Percentiles rank a stretch among this genome's conserved stretches.
Conservation (phyloP, 92 coral and sea anemone species). For the Palythoa grandis region DNA sequence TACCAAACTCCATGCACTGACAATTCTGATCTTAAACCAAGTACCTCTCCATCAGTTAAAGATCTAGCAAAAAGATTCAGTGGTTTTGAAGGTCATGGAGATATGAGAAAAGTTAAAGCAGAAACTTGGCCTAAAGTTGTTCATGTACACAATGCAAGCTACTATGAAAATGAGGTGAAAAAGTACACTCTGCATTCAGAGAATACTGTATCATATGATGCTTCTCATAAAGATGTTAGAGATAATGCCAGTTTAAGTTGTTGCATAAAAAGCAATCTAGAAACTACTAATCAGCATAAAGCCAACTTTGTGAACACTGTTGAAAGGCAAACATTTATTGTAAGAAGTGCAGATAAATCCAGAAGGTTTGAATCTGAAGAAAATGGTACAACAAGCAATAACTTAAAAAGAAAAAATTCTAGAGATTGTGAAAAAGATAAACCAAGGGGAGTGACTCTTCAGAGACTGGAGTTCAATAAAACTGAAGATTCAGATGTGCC, state of each 20-base stretch:
- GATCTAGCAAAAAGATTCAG: constrained; percentile 79
- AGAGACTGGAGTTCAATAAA: constrained; percentile 1
- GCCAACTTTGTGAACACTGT: neutral
- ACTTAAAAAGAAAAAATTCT: neutral
- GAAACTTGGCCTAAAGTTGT: constrained; percentile 77
- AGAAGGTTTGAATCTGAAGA: neutral
- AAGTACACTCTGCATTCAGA: constrained; percentile 14
- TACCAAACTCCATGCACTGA: neutral
- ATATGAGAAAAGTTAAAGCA: constrained; percentile 69
- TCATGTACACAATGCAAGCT: constrained; percentile 49
- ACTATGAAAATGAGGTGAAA: constrained; percentile 20
- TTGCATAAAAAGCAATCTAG: neutral
- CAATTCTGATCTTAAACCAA: constrained; percentile 36
- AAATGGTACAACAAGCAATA: neutral
- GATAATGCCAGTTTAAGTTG: neutral
- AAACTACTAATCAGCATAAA: neutral
- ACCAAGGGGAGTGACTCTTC: constrained; percentile 15
- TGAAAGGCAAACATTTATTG: constrained; percentile 18
- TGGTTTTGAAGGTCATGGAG: constrained; percentile 52
- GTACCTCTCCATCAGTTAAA: constrained; percentile 64
- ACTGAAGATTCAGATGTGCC: neutral
- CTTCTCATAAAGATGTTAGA: neutral
- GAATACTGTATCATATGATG: neutral
- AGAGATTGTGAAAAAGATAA: constrained; percentile 11
- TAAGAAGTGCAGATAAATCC: constrained; percentile 5